Conservation (phyloP, 1,140 invertebrate species). For the Brevipalpus yothersi region DNA sequence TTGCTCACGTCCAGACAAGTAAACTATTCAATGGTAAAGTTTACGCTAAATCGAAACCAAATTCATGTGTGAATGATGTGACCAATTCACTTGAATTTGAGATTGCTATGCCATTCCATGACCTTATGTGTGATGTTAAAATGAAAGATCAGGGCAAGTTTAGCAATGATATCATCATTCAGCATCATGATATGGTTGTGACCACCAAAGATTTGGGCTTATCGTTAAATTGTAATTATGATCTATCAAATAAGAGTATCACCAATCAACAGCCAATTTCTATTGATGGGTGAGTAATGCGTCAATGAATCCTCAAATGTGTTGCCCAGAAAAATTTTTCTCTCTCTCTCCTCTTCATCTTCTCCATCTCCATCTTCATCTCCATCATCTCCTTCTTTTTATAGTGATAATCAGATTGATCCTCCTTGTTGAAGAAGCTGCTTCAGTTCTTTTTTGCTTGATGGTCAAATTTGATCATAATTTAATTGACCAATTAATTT, state of each 20-base stretch:
- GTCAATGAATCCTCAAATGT: conserved; percentile 16
- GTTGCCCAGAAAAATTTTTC: no score
- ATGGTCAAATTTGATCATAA: no score
- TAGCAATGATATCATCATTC: conserved; percentile 66
- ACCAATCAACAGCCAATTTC: conserved; percentile 34
- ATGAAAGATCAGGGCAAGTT: conserved; percentile 28
- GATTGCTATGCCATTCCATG: conserved; percentile 15
- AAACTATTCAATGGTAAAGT: conserved; percentile 82
- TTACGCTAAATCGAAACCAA: conserved; percentile 72
- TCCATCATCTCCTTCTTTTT: no score
- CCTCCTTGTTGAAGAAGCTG: no score
- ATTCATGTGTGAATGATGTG: conserved; percentile 58
- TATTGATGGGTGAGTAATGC: conserved; percentile 13
- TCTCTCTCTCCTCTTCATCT: no score
- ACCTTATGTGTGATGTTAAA: conserved; percentile 15
- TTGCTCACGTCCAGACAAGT: conserved; percentile 64
- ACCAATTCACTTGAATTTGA: conserved; percentile 15
- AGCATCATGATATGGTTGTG: conserved; percentile 82
- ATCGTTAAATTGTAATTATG: conserved; percentile 74
- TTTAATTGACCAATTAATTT: no score
- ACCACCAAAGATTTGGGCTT: conserved; percentile 75
- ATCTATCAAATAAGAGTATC: conserved; percentile 73
- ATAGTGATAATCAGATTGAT: no score
- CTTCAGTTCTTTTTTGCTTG: no score
- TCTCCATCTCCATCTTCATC: no score